phyloP scores from a whole-genome alignment of 2,888 invertebrate species.

The Drosophila histrio region DNA sequence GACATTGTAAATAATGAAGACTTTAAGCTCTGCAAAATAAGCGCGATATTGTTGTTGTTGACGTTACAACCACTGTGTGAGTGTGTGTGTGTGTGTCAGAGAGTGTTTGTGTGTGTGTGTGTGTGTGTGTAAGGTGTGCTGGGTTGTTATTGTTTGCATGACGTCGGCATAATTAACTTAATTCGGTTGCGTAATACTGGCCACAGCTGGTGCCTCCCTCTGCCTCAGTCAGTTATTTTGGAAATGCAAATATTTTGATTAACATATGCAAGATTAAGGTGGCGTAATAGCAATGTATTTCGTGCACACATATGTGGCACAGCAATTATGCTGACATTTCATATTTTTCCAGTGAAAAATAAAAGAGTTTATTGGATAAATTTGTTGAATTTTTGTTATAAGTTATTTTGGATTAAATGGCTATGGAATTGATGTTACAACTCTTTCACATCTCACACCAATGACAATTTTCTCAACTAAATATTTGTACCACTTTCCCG shows the following conservation, averaged over 20 bases:
- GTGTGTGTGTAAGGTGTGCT: constrained; percentile 11
- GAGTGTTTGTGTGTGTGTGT: constrained; percentile 14
- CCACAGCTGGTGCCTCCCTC: constrained; percentile 23
- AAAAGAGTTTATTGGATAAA: neutral
- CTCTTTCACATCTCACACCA: too few species aligned
- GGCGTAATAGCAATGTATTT: neutral
- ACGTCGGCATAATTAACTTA: constrained; percentile 67
- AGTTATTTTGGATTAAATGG: too few species aligned
- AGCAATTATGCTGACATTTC: constrained; percentile 16
- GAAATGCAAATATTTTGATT: constrained; percentile 50
- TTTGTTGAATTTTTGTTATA: too few species aligned
- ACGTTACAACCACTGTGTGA: constrained; percentile 7
- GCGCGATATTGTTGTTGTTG: constrained; percentile 49
- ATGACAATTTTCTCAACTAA: too few species aligned
- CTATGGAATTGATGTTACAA: too few species aligned
- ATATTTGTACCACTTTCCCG: neutral
- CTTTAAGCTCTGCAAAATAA: constrained; percentile 77
- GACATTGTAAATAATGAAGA: constrained; percentile 77
- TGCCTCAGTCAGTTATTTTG: constrained; percentile 11
- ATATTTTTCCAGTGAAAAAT: neutral
- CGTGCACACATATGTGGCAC: neutral
- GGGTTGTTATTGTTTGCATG: constrained; percentile 41
- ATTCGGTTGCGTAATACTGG: constrained; percentile 54
- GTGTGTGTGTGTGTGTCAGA: too few species aligned
- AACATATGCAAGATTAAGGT: constrained; percentile 59